phyloP scores from a whole-genome alignment of 2,797 vertebrate genomes.

The Tangara arthus region DNA sequence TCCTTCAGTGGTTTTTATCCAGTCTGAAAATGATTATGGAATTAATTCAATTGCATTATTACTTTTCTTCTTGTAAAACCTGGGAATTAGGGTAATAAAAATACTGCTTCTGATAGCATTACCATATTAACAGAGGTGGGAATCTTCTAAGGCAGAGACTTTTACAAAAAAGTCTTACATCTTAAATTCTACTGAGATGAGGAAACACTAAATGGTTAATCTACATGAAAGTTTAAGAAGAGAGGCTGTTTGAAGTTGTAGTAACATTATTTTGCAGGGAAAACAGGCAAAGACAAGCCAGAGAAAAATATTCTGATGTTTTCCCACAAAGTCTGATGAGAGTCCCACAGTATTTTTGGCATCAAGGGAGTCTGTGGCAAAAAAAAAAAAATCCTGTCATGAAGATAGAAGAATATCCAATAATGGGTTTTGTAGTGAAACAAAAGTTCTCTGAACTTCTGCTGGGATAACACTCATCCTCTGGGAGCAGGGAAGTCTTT shows the following conservation, averaged over 20 bases:
- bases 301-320: not conserved
- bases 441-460: not conserved
- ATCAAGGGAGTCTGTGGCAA: not conserved
- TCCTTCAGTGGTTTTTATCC: not conserved
- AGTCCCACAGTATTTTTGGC: not conserved
- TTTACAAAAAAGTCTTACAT: not conserved
- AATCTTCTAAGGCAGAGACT: not conserved
- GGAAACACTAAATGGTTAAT: not conserved
- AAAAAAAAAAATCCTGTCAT: not conserved
- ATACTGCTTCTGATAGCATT: not conserved
- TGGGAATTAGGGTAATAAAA: slow-evolving; percentile 14
- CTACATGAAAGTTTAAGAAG: not conserved
- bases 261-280: not conserved
- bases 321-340: not conserved
- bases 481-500: not conserved
- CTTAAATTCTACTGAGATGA: not conserved
- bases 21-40: not conserved
- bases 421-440: not conserved
- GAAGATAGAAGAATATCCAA: not conserved
- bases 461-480: not conserved
- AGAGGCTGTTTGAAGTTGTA: not conserved
- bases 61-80: not conserved
- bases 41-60: slow-evolving; percentile 17
- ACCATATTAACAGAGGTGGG: not conserved
- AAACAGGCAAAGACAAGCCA: not conserved